Base-by-base conservation (phyloP, 2,888 invertebrate genomes). In the Brassicogethes aeneus region DNA sequence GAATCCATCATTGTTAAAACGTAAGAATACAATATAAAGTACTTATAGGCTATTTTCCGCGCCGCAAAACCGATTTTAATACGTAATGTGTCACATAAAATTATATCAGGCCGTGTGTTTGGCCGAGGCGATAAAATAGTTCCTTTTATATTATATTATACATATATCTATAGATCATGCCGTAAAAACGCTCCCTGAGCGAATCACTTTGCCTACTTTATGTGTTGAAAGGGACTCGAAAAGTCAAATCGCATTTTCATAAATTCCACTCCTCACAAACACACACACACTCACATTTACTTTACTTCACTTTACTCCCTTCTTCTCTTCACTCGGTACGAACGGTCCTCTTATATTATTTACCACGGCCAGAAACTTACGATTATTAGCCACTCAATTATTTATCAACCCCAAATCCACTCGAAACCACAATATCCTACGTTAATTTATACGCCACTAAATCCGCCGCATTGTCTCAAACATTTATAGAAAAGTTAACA, bases 1-100 rank as follows among this genome's bases (percentile, higher is more conserved):
- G 48, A 57, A 60, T 61, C 59, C 59, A 61, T 61, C 60, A 60
- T 52, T 55, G 56, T 59, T 59, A 57, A 57, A 60, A 59, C 49
- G 56, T 57, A 59, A 56, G 54, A 60, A 62, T 59, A 62, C 61
- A 62, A 61, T 62, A 60, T 62, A 60, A 46, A 57, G 58, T 56
- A 62, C 61, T 63, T 65, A 66, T 65, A 62, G 68, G 63, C 67
- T 65, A 69, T 69, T 69, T 68, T 68, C 67, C 68, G 61, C 64
- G 57, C 61, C 62, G 65, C 62, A 65, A 64, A 62, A 61, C 64
- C 67, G 65, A 66, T 68, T 66, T 67, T 68, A 68, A 68, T 68
- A 66, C 64, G 61, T 65, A 66, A 64, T 65, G 64, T 65, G 66
- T 66, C 66, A 66, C 65, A 67, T 67, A 66, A 68, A 66, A 68